Base-by-base conservation (phyloP, 2,113 vertebrate genomes). In the Barnardius zonarius region DNA sequence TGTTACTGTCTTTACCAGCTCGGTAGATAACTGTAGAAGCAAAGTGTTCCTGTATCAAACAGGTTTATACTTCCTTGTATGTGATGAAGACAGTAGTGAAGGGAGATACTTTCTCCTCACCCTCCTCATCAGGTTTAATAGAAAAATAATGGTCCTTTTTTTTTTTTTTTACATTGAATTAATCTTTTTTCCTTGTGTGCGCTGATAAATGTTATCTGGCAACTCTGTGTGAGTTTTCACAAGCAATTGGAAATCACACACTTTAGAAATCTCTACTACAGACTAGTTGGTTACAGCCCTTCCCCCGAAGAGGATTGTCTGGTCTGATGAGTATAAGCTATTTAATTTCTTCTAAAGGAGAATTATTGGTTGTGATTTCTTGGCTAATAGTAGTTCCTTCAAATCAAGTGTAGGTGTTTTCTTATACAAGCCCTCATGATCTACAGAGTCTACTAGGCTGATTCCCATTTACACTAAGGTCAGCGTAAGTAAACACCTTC, bases 141-240 rank as follows among this genome's bases (percentile, higher is more conserved):
- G 55, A 76, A 94, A 88, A 91, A 86, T 37, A 75, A 5, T 6
- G 1, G 1, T 12, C 67, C 5, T 20, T 30, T 52, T 48, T 48
- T 22, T 54, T 82, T 83, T 83, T 72, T 81, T 64, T 57, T 86
- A 27, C 30, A 14, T 27, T 48, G 79, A 84, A 90, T 61, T 67
- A 80, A 75, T 84, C 25, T 62, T 84, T 91, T 91, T 90, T 68
- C 57, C 72, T 88, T 94, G 5, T 73, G 79, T 59, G n/a, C 49
- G 44, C 51, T 88, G 76, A 94, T 94, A 90, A 90, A 92, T 92
- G 62, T 84, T 94, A 84, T 82, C 66, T 89, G 90, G 83, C 55
- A 88, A 90, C 20, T 78, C 61, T 62, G 33, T n/a, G 61, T 33
- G 55, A 39, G 39, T 91, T 93, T 94, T 93, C 76, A 93, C 35